Evolutionary conservation across 2,797 vertebrate genomes (phyloP).

Genomic region (Neopelma chrysocephalum): DNA sequence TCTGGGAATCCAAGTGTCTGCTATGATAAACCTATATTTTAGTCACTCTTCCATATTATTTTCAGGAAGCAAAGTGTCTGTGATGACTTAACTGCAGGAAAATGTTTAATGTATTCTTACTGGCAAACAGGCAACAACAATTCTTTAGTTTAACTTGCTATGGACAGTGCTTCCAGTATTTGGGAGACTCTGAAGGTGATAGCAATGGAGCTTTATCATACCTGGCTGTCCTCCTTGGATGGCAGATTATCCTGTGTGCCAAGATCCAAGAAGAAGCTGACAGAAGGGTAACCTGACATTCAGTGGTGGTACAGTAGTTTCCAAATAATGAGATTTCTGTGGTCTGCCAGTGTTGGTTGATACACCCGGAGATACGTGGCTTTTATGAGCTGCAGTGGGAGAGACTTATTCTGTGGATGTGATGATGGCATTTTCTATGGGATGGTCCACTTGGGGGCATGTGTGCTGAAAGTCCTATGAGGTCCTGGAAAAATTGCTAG

Average conservation of each 20-base stretch:
- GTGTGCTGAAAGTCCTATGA: slow-evolving; percentile 20
- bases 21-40: background rate
- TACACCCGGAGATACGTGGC: background rate
- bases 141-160: background rate
- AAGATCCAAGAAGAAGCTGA: background rate
- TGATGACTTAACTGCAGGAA: background rate
- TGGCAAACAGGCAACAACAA: background rate
- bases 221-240: background rate
- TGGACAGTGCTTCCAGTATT: background rate
- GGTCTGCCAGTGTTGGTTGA: background rate
- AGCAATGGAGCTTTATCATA: background rate
- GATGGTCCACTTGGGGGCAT: background rate
- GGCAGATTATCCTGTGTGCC: background rate
- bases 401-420: background rate
- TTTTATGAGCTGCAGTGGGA: background rate
- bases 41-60: background rate
- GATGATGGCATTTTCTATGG: background rate
- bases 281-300: background rate
- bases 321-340: background rate
- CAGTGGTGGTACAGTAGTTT: background rate
- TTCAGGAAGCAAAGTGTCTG: background rate
- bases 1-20: background rate
- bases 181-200: background rate
- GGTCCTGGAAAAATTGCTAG: background rate
- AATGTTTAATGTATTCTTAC: background rate